Conservation (phyloP, 2,888 invertebrate genomes). For the Sphaerophoria taeniata region DNA sequence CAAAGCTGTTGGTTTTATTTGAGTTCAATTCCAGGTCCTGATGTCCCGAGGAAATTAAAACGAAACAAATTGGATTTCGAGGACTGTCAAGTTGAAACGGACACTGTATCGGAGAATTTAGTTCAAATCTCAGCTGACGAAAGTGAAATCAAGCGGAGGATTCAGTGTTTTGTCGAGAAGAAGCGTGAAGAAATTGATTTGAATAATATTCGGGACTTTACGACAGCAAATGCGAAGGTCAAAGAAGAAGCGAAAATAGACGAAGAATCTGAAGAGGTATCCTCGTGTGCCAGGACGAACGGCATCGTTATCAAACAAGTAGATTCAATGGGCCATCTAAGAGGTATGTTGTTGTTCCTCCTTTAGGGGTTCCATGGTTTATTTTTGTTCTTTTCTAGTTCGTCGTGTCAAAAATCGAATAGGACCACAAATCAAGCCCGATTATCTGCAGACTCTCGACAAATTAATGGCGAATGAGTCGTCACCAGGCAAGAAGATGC, state of each 20-base stretch:
- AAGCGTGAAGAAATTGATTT: conserved; percentile 90
- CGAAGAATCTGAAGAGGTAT: conserved; percentile 81
- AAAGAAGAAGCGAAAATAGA: conserved; percentile 67
- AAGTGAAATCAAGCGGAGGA: conserved; percentile 87
- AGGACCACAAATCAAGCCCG: conserved; percentile 86
- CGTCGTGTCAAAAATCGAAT: conserved; percentile 88
- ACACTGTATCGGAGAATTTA: conserved; percentile 83
- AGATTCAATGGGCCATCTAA: conserved; percentile 91
- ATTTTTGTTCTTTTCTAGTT: conserved; percentile 83
- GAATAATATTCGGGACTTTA: conserved; percentile 90
- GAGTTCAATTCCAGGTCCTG: conserved; percentile 39
- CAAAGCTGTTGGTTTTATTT: conserved; percentile 33
- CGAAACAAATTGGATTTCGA: conserved; percentile 74
- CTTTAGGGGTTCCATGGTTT: neutral
- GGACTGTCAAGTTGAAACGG: conserved; percentile 76
- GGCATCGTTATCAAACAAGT: conserved; percentile 88
- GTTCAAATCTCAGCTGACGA: conserved; percentile 88
- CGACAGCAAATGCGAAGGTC: conserved; percentile 77
- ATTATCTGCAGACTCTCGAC: conserved; percentile 82
- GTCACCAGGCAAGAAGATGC: conserved; percentile 41
- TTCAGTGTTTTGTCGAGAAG: conserved; percentile 89
- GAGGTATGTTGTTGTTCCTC: conserved; percentile 84
- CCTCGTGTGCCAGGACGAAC: conserved; percentile 90
- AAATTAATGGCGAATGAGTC: conserved; percentile 82
- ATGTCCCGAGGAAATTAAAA: conserved; percentile 55